A percentile compares a stretch with the other conserved stretches of the same genome.
Evolutionary conservation across 2,113 vertebrate genomes (phyloP).

Genomic region (Grammomys dolichurus): DNA sequence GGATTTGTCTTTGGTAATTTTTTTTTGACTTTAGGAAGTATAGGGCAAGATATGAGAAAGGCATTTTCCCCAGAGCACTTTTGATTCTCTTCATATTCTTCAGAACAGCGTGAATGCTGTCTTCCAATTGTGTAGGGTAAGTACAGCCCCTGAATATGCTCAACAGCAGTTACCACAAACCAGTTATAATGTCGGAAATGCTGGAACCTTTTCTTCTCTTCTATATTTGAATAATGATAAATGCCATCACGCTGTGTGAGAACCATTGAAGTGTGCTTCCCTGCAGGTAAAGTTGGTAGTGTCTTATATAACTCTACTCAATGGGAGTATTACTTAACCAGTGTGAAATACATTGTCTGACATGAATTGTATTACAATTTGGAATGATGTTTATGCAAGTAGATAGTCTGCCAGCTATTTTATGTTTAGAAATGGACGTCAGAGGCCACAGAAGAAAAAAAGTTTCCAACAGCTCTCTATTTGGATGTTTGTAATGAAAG

Average conservation of each 20-base stretch:
- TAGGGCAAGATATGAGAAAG: slow-evolving; percentile 3
- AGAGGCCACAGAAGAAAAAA: neutral
- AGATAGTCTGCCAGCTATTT: slow-evolving; percentile 62
- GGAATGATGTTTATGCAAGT: slow-evolving; percentile 75
- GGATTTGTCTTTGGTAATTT: neutral
- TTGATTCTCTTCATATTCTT: slow-evolving; percentile 56
- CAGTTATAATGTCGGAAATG: slow-evolving; percentile 76
- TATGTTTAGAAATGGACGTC: slow-evolving; percentile 56
- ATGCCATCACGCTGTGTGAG: slow-evolving; percentile 80
- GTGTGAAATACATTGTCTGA: slow-evolving; percentile 77
- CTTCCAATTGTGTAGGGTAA: slow-evolving; percentile 69
- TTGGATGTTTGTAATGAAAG: slow-evolving; percentile 61
- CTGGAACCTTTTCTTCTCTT: slow-evolving; percentile 77
- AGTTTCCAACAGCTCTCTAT: neutral
- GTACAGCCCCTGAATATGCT: slow-evolving; percentile 63
- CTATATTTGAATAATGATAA: slow-evolving; percentile 82
- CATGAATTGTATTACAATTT: slow-evolving; percentile 70
- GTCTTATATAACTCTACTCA: slow-evolving; percentile 58
- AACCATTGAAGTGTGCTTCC: slow-evolving; percentile 82
- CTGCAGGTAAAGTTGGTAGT: slow-evolving; percentile 82
- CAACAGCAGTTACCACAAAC: slow-evolving; percentile 77
- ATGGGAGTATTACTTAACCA: slow-evolving; percentile 74
- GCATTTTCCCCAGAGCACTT: slow-evolving; percentile 52
- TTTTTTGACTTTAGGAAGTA: neutral
- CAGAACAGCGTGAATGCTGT: slow-evolving; percentile 63